Evolutionary conservation across 1,140 invertebrate species (phyloP), one percentile per base, ranked within the genome.

Genomic region (Brachionus koreanus): DNA sequence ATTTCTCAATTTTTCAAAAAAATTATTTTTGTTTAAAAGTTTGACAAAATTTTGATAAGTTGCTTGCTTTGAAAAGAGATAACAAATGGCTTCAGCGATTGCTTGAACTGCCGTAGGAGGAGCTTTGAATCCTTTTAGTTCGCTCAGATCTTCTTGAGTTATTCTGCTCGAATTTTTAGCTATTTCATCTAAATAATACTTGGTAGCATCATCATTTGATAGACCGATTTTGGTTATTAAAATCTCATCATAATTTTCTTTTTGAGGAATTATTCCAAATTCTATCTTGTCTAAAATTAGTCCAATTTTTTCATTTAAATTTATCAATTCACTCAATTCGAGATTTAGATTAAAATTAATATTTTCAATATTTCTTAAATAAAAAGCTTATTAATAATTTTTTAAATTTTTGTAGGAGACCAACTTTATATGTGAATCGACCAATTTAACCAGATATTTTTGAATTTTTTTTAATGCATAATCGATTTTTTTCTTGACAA

Each of bases 41-140:
- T 65, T 65, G n/a, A 23, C 63, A 65, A 65, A 65, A 33, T 65
- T 65, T 65, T 65, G 63, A 33, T 65, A 65, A 33, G 4, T 33
- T 37, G 63, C 23, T 4, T 16, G 25, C 12, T 33, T 65, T 3
- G 25, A 13, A 33, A 65, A 65, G 13, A 65, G 23, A 12, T 19
- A 69, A 16, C 65, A 69, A 3, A 69, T 69, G 0, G 65, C 65
- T 19, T 69, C 65, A n/a, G 25, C 65, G 6, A 69, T 33, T 3
- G 19, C 12, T 39, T 69, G 33, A n/a, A 69, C 65, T n/a, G 33
- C 10, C 16, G 65, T 23, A 39, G 65, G 65, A 7, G 65, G 65
- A 16, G 35, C 37, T 39, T 6, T 69, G 39, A 69, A 69, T 19
- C 13, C 65, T 69, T 42, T 69, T 12, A 69, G 29, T 29, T 29